Percentiles rank a stretch among this genome's conserved stretches.
phyloP scores from a whole-genome alignment of 2,888 invertebrate genomes.

The Tinea trinotella region DNA sequence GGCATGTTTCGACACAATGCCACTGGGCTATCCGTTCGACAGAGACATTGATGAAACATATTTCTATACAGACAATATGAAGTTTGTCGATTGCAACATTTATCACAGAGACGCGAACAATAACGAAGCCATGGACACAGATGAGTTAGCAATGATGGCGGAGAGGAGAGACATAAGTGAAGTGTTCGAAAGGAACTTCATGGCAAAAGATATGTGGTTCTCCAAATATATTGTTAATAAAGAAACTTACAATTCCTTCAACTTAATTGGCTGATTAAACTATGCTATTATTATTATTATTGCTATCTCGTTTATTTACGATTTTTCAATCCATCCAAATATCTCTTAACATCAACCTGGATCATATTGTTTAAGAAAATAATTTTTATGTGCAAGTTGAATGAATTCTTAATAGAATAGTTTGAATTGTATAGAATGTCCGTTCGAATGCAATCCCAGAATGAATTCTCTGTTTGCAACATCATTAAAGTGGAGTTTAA shows the following conservation, averaged over 20 bases:
- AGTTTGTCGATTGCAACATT: slow-evolving; percentile 75
- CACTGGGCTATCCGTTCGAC: slow-evolving; percentile 85
- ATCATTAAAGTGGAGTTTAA: background rate
- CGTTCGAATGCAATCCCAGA: background rate
- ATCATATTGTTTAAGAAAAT: no score
- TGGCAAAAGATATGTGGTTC: background rate
- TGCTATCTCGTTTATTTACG: no score
- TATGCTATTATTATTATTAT: no score
- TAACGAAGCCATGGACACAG: slow-evolving; percentile 44
- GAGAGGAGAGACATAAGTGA: no score
- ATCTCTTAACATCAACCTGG: no score
- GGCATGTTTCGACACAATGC: slow-evolving; percentile 72
- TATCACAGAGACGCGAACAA: slow-evolving; percentile 69
- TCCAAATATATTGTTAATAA: background rate
- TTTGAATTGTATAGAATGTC: no score
- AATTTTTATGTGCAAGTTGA: no score
- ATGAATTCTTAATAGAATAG: no score
- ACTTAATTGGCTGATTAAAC: no score
- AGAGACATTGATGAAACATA: slow-evolving; percentile 70
- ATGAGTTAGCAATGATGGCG: slow-evolving; percentile 42
- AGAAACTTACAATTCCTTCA: no score
- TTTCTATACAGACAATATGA: slow-evolving; percentile 78
- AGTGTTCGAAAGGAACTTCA: slow-evolving; percentile 32
- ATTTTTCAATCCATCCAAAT: no score
- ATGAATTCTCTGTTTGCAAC: background rate